Evolutionary conservation across 2,888 invertebrate species (phyloP).

Genomic region (Drosophila antonietae): DNA sequence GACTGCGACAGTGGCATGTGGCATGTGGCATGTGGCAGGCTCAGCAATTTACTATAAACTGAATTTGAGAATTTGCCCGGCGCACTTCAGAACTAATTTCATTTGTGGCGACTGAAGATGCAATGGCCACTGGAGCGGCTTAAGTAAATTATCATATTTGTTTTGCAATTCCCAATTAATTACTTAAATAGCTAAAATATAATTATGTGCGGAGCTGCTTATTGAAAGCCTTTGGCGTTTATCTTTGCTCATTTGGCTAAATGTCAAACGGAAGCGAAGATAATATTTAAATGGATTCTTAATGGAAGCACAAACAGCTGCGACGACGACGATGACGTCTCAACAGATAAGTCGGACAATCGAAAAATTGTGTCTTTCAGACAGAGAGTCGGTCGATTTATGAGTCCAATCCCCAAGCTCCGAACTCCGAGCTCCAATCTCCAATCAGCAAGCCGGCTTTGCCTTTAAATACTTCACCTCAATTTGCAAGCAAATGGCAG

Average conservation of each 20-base stretch:
- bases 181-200: constrained; percentile 10
- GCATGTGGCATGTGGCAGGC: not conserved
- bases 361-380: constrained; percentile 37
- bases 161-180: constrained; percentile 28
- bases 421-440: not conserved
- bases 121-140: not conserved
- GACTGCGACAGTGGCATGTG: constrained; percentile 27
- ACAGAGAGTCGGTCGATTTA: constrained; percentile 40
- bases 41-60: constrained; percentile 28
- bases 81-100: constrained; percentile 51
- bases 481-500: constrained; percentile 62
- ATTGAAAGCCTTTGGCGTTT: constrained; percentile 30
- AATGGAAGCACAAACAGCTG: constrained; percentile 63
- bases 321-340: constrained; percentile 35
- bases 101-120: constrained; percentile 42
- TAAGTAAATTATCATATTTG: constrained; percentile 32
- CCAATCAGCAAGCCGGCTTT: constrained; percentile 58
- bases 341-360: constrained; percentile 49
- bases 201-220: constrained; percentile 42
- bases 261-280: constrained; percentile 68
- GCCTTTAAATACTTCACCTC: constrained; percentile 65
- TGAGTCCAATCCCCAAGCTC: constrained; percentile 45
- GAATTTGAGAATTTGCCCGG: constrained; percentile 33
- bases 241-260: constrained; percentile 62
- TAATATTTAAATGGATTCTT: constrained; percentile 75